phyloP scores from a whole-genome alignment of 2,113 vertebrate genomes.

The Sebastes schlegelii region DNA sequence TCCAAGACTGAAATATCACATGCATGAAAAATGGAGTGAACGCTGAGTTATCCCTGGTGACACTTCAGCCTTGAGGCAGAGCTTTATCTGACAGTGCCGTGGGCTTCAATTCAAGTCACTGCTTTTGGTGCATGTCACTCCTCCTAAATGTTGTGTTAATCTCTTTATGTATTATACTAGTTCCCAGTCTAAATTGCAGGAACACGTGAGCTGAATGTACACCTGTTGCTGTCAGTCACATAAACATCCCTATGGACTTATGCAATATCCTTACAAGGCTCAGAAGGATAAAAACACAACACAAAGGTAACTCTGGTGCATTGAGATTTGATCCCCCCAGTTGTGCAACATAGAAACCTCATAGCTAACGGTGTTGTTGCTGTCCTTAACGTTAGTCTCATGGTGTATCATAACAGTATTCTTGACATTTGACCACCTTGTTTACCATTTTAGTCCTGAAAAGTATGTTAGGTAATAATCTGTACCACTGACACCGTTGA shows the following conservation, averaged over 20 bases:
- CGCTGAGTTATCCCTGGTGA: not conserved
- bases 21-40: slow-evolving; percentile 21
- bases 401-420: not conserved
- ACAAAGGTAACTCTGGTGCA: slow-evolving; percentile 59
- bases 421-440: not conserved
- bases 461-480: not conserved
- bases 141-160: slow-evolving; percentile 9
- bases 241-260: slow-evolving; percentile 48
- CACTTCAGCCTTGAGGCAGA: slow-evolving; percentile 1
- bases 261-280: slow-evolving; percentile 46
- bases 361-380: slow-evolving; percentile 16
- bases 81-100: slow-evolving; percentile 13
- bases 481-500: not conserved
- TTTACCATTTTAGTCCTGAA: not conserved
- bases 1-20: slow-evolving; percentile 32
- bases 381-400: not conserved
- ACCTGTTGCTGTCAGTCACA: slow-evolving; percentile 31
- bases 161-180: not conserved
- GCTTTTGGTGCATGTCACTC: not conserved
- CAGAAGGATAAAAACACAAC: slow-evolving; percentile 47
- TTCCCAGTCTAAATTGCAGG: not conserved
- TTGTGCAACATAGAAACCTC: slow-evolving; percentile 65
- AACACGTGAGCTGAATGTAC: slow-evolving; percentile 20
- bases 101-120: not conserved
- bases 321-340: slow-evolving; percentile 56